Evolutionary conservation across 92 coral and sea anemone genomes (phyloP), one percentile per base, ranked within the genome.

Genomic region (Plumapathes pennacea): DNA sequence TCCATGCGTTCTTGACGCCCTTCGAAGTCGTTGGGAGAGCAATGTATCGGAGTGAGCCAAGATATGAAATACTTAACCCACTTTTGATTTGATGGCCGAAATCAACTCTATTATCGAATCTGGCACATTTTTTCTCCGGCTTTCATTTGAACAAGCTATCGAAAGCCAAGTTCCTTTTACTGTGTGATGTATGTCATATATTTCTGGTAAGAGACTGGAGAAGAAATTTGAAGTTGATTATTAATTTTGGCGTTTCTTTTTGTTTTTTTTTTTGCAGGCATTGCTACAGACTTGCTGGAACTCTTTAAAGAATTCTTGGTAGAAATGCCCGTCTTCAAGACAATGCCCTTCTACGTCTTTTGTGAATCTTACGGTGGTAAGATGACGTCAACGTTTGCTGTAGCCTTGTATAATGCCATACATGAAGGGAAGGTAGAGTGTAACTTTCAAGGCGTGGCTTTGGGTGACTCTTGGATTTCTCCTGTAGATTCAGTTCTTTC

Each of bases 361-460:
- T 77, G 88, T 24, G 94, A 85, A 36, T 85, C 94, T 0, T 85
- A 81, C n/a, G 94, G 94, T 25, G 94, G 94, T 8, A 85, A 85
- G 62, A 85, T 85, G 94, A 67, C 64, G 18, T 68, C 88, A 24
- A 83, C 77, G 4, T 81, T 85, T 53, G 88, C 80, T 27, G 74
- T 62, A 3, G 50, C 84, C 6, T 65, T 85, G 26, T 46, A 63
- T 22, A 57, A 74, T 12, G 80, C 83, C 19, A 61, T 81, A 17
- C 64, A 43, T 11, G 42, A 55, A 24, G 69, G 57, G 2, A 53
- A 62, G 39, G 54, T 85, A 32, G 60, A 69, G 31, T 76, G 88
- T 38, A 17, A 85, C 24, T 73, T 81, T 50, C 38, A 15, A 26
- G 94, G 94, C 5, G 77, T 85, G 10, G 94, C 84, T 0, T 36